phyloP scores from a whole-genome alignment of 1,140 invertebrate species.

The Schlechtendalia chinensis region DNA sequence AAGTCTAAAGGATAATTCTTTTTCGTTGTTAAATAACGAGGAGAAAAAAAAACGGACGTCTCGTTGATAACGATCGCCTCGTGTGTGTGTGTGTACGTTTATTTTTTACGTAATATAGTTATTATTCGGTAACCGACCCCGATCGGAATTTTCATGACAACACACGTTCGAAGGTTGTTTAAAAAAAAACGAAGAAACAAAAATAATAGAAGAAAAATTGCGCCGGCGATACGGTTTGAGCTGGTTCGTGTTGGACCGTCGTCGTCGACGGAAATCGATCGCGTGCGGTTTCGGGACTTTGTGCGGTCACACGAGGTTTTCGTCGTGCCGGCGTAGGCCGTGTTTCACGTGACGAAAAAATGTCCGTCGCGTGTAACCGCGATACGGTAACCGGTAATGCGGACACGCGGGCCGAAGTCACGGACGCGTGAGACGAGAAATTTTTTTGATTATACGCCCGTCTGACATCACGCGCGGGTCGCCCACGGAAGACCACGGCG shows the following conservation, averaged over 20 bases:
- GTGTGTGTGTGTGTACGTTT: background rate
- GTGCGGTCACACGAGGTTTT: background rate
- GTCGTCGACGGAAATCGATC: background rate
- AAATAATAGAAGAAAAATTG: slow-evolving; percentile 12
- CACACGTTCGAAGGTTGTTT: too few relatives aligned
- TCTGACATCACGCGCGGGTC: too few relatives aligned
- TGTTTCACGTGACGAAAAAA: background rate
- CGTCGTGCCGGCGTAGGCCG: too few relatives aligned
- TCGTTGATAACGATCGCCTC: slow-evolving; percentile 2
- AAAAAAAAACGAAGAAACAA: background rate
- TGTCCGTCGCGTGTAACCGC: background rate
- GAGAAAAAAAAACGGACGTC: background rate
- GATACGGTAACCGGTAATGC: background rate
- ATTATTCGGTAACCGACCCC: too few relatives aligned
- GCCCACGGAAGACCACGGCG: too few relatives aligned
- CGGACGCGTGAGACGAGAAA: too few relatives aligned
- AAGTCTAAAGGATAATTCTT: background rate
- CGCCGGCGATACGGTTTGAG: slow-evolving; percentile 2
- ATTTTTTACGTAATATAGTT: too few relatives aligned
- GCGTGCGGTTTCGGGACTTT: background rate
- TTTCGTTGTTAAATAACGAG: background rate
- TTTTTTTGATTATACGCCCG: too few relatives aligned
- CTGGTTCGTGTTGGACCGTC: background rate
- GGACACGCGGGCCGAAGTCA: background rate
- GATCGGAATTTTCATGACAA: too few relatives aligned